Conservation (phyloP, 2,113 vertebrate genomes). For the Pteruthius melanotis region DNA sequence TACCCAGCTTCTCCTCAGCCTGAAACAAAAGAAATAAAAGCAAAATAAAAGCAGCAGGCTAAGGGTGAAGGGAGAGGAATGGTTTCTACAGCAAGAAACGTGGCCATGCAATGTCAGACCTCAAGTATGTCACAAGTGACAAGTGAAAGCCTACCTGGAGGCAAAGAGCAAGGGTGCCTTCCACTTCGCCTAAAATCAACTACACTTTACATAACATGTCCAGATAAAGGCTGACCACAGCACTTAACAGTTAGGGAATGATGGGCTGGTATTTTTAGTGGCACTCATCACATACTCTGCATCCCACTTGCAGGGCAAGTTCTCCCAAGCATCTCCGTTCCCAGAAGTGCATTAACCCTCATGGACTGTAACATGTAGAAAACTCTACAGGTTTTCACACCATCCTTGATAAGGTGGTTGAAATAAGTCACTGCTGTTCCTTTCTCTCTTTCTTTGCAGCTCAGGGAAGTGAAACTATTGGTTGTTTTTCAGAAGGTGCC, state of each 20-base stretch:
- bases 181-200: background rate
- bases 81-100: background rate
- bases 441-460: background rate
- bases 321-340: background rate
- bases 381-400: background rate
- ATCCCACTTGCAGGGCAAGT: background rate
- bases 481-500: background rate
- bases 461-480: background rate
- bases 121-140: accelerated
- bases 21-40: background rate
- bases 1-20: background rate
- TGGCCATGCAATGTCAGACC: background rate
- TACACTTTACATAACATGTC: background rate
- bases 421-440: background rate
- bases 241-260: background rate
- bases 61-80: background rate
- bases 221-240: background rate
- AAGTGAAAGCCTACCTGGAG: background rate
- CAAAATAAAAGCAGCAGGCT: background rate
- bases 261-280: background rate
- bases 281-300: background rate
- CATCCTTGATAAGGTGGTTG: background rate
- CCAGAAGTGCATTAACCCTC: background rate
- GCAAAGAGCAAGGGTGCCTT: background rate
- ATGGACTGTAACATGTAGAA: background rate